Conservation (phyloP, 2,113 vertebrate species). For the Sinocyclocheilus anophthalmus region DNA sequence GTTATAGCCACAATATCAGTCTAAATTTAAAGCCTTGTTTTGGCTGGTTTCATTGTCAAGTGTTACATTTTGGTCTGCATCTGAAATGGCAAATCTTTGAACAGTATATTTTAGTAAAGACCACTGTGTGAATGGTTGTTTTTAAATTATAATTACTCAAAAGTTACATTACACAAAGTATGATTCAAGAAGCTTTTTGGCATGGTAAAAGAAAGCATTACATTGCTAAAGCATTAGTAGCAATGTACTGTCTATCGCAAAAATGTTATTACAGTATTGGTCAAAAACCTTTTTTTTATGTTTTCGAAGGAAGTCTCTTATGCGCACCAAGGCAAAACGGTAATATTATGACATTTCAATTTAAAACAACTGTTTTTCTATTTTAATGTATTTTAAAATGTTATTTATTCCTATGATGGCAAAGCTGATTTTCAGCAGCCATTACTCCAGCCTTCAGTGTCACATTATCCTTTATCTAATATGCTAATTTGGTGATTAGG, state of each 20-base stretch:
- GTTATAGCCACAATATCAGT: neutral
- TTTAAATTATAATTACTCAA: neutral
- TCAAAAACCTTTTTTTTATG: neutral
- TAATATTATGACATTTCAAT: too few relatives aligned
- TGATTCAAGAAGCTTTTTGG: neutral
- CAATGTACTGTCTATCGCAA: neutral
- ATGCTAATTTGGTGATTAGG: neutral
- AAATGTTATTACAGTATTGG: neutral
- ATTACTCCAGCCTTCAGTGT: neutral
- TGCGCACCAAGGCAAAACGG: too few relatives aligned
- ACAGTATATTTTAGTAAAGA: neutral
- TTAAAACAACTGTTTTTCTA: too few relatives aligned
- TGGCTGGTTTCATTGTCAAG: neutral
- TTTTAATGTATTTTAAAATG: too few relatives aligned
- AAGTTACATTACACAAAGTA: neutral
- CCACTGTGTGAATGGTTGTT: neutral
- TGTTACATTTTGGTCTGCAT: neutral
- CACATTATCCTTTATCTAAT: neutral
- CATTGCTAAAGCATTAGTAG: neutral
- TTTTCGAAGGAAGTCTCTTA: too few relatives aligned
- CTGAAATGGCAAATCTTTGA: neutral
- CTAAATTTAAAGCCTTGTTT: neutral
- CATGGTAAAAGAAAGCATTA: neutral
- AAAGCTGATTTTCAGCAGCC: neutral
- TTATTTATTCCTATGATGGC: neutral